A percentile compares a stretch with the other conserved stretches of the same genome.
phyloP scores from a whole-genome alignment of 2,113 vertebrate genomes.

The Limanda limanda region DNA sequence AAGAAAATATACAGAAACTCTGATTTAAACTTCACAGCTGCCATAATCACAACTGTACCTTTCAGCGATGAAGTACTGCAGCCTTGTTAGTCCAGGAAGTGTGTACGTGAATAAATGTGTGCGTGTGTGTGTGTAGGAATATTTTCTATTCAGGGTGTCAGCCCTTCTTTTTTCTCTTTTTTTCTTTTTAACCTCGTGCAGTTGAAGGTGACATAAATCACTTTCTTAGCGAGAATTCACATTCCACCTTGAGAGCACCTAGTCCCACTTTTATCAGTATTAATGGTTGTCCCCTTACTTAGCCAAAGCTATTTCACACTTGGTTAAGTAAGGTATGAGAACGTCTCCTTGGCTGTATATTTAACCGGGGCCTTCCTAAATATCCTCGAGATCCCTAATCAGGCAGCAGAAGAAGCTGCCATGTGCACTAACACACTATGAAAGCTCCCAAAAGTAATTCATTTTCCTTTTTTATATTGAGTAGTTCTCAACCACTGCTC shows the following conservation, averaged over 20 bases:
- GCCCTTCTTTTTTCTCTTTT: slow-evolving; percentile 34
- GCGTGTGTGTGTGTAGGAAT: slow-evolving; percentile 5
- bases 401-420: slow-evolving; percentile 72
- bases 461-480: slow-evolving; percentile 52
- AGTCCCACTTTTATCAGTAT: slow-evolving; percentile 85
- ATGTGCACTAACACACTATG: slow-evolving; percentile 64
- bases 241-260: slow-evolving; percentile 85
- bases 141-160: slow-evolving; percentile 50
- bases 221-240: slow-evolving; percentile 80
- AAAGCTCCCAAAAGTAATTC: slow-evolving; percentile 69
- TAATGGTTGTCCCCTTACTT: slow-evolving; percentile 86
- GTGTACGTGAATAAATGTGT: slow-evolving; percentile 5
- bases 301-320: slow-evolving; percentile 88
- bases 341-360: slow-evolving; percentile 82
- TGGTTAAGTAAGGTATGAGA: slow-evolving; percentile 83
- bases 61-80: slow-evolving; percentile 17
- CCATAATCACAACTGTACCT: slow-evolving; percentile 14
- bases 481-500: slow-evolving; percentile 42
- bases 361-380: slow-evolving; percentile 78
- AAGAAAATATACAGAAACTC: not conserved
- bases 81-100: slow-evolving; percentile 7
- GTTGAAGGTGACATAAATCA: slow-evolving; percentile 86
- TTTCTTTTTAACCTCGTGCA: slow-evolving; percentile 55
- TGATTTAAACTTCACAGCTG: slow-evolving; percentile 2
- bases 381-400: slow-evolving; percentile 80